A percentile compares a stretch with the other conserved stretches of the same genome.
Evolutionary conservation across 2,888 invertebrate species (phyloP).

Genomic region (Drosophila kambysellisi): DNA sequence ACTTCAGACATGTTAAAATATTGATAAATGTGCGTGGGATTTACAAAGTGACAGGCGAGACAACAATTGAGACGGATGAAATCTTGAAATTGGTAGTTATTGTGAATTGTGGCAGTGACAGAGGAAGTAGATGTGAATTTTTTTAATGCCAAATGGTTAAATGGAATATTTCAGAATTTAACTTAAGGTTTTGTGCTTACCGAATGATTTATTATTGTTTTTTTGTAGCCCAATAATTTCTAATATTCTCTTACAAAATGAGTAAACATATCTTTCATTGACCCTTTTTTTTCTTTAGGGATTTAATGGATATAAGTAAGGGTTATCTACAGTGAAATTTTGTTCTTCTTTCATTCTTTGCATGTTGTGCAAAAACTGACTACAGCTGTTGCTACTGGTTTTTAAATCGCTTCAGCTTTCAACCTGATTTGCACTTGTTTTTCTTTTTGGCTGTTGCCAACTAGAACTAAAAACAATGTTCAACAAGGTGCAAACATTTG

Average conservation of each 20-base stretch:
- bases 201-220: not conserved
- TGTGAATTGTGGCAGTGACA: not conserved
- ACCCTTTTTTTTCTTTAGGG: not conserved
- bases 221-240: not conserved
- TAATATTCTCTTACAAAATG: not conserved
- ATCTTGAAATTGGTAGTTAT: constrained; percentile 3
- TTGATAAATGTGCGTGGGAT: constrained; percentile 60
- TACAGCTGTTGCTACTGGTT: constrained; percentile 4
- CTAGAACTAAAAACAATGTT: constrained; percentile 68
- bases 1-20: constrained; percentile 59
- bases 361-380: not conserved
- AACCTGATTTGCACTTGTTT: not conserved
- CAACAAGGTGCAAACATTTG: constrained; percentile 76
- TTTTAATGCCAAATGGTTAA: not conserved
- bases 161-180: not conserved
- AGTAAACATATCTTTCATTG: not conserved
- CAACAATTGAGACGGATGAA: constrained; percentile 27
- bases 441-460: constrained; percentile 36
- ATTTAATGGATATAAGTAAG: not conserved
- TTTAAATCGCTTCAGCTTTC: not conserved
- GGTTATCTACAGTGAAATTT: not conserved
- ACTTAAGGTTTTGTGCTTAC: not conserved
- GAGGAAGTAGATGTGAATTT: not conserved
- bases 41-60: constrained; percentile 45
- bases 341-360: not conserved